Evolutionary conservation across 1,140 invertebrate genomes (phyloP).

Genomic region (Drosophila subobscura): DNA sequence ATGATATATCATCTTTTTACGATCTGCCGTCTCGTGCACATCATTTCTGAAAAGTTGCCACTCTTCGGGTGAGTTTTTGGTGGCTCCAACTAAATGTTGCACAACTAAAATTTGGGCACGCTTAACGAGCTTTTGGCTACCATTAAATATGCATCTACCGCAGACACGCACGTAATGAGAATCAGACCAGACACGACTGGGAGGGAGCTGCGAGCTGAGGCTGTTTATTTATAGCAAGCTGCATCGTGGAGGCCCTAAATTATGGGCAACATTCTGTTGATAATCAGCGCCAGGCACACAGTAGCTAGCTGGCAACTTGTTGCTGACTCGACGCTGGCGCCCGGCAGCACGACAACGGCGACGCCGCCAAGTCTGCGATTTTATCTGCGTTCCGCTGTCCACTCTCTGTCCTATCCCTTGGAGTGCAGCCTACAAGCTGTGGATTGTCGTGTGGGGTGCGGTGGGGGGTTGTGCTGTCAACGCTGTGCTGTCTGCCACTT

Average conservation of each 20-base stretch:
- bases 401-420: constrained; percentile 24
- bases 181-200: constrained; percentile 39
- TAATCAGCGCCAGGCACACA: constrained; percentile 3
- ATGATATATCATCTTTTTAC: constrained; percentile 7
- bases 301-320: constrained; percentile 62
- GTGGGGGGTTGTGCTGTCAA: constrained; percentile 21
- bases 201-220: not conserved
- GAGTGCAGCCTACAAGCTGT: constrained; percentile 59
- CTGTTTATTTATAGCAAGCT: constrained; percentile 55
- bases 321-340: constrained; percentile 50
- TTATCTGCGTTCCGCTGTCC: constrained; percentile 53
- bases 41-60: constrained; percentile 26
- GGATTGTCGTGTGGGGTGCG: constrained; percentile 38
- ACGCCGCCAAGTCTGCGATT: constrained; percentile 73
- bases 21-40: constrained; percentile 8
- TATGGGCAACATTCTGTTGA: constrained; percentile 58
- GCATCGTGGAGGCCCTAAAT: constrained; percentile 42
- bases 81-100: constrained; percentile 11
- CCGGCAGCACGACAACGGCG: constrained; percentile 45
- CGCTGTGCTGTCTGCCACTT: constrained; percentile 39
- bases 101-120: not conserved
- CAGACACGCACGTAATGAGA: constrained; percentile 64
- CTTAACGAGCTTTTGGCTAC: constrained; percentile 24
- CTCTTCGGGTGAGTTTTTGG: not conserved
- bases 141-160: constrained; percentile 10